Evolutionary conservation across 2,113 vertebrate species (phyloP).

Genomic region (Procavia capensis): DNA sequence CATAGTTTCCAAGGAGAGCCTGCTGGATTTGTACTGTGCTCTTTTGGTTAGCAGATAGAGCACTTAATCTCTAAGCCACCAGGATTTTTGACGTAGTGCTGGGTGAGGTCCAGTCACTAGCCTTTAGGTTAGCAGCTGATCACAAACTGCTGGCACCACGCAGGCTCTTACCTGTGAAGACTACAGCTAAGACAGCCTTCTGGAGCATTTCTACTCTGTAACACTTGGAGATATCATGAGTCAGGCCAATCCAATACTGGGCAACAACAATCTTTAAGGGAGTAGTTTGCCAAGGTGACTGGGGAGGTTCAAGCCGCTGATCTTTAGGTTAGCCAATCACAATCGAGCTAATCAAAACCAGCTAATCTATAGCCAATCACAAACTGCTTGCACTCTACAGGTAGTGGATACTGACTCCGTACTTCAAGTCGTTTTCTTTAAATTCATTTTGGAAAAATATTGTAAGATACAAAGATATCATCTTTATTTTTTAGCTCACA

Average conservation of each 20-base stretch:
- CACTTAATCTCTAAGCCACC: too few species aligned
- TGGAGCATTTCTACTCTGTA: neutral
- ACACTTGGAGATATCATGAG: too few species aligned
- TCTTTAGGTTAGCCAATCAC: neutral
- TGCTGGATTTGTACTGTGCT: too few species aligned
- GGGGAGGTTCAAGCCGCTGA: neutral
- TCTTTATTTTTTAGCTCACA: constrained; percentile 16
- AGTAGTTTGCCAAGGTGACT: neutral
- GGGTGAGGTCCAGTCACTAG: neutral
- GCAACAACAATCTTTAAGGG: neutral
- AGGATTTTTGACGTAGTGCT: too few species aligned
- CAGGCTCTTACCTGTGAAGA: neutral
- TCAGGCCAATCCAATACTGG: too few species aligned
- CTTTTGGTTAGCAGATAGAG: too few species aligned
- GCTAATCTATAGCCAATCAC: too few species aligned
- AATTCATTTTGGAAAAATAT: constrained; percentile 25
- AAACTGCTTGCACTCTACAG: neutral
- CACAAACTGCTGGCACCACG: neutral
- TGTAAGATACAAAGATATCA: constrained; percentile 12
- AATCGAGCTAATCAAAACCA: too few species aligned
- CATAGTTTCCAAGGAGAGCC: too few species aligned
- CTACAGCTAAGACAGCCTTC: neutral
- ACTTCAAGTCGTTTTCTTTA: constrained; percentile 6
- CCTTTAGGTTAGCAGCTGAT: neutral
- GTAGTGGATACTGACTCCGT: neutral